These are phyloP conservation scores for Nephrotoma appendiculata DNA, from an alignment of 2,888 invertebrate genomes.

Conservation along the genomic window DNA sequence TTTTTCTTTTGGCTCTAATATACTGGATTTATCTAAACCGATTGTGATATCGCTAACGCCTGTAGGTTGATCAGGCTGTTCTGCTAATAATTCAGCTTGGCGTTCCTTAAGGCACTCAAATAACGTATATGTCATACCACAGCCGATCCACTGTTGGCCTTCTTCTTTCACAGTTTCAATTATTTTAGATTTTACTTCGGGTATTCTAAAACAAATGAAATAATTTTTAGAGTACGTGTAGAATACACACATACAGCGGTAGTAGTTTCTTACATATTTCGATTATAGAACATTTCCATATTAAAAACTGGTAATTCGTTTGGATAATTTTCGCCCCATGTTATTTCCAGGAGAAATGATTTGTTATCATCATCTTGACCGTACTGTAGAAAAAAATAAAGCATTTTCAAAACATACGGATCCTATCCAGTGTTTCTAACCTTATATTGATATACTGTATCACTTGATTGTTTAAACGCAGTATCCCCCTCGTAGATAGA, in stretches of 20 bases:
- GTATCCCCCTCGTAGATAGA: conserved; percentile 92
- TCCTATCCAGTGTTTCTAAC: conserved; percentile 33
- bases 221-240: neutral
- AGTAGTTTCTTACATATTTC: conserved; percentile 61
- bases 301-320: conserved; percentile 65
- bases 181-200: conserved; percentile 56
- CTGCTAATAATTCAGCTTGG: conserved; percentile 49
- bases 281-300: conserved; percentile 87
- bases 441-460: conserved; percentile 80
- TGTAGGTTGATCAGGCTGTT: conserved; percentile 44
- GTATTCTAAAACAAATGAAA: conserved; percentile 36
- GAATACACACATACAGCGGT: neutral
- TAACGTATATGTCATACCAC: conserved; percentile 88
- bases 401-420: neutral
- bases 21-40: conserved; percentile 24
- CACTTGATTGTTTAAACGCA: conserved; percentile 64
- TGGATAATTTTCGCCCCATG: conserved; percentile 79
- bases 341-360: conserved; percentile 77
- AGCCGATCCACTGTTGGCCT: conserved; percentile 70
- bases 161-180: conserved; percentile 45
- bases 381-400: conserved; percentile 41
- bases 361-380: conserved; percentile 61
- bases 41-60: conserved; percentile 10
- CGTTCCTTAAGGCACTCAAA: conserved; percentile 86
- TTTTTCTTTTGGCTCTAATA: conserved; percentile 32